Evolutionary conservation across 2,797 vertebrate genomes (phyloP), one percentile per base, ranked within the genome.

Genomic region (Triplophysa yarkandensis): DNA sequence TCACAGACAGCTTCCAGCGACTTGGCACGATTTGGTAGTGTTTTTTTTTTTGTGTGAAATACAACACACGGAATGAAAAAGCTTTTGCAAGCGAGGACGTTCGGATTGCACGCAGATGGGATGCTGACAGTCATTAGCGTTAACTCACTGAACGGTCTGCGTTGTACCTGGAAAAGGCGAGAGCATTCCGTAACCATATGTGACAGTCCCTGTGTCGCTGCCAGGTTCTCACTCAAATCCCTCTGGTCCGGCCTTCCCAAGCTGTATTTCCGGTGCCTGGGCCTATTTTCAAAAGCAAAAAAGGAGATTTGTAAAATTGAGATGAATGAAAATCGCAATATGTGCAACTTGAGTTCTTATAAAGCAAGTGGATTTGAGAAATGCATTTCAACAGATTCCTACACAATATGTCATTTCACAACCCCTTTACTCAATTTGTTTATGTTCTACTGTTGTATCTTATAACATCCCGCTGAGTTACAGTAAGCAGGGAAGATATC

Each of bases 161-260:
- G 43, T 41, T 44, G 25, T 82, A 93, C 92, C 90, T 91, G 90
- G 85, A 93, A 93, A 46, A 96, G 91, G 10, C 84, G 88, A 69
- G 84, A 86, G 28, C 91, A 92, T 85, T 95, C 93, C 0, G 82
- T 88, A 76, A 96, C 93, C 95, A 96, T 95, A 77, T 88, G 88
- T 14, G 94, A 92, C 80, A 96, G 78, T n/a, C 93, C 94, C 77
- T 95, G 93, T 0, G 94, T 93, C 21, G 95, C 95, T 6, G 95
- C 95, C 63, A 95, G 83, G 81, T 93, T 96, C 85, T 96, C 95
- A 4, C 82, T 96, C 58, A 96, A 87, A 84, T 96, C 95, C 57
- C 90, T 88, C 87, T 95, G 95, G 77, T 95, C 94, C 0, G 95
- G 95, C 21, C 91, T 93, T 23, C 94, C 94, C 68, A 93, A 50